Evolutionary conservation across 2,888 invertebrate species (phyloP).

Genomic region (Dione juno): DNA sequence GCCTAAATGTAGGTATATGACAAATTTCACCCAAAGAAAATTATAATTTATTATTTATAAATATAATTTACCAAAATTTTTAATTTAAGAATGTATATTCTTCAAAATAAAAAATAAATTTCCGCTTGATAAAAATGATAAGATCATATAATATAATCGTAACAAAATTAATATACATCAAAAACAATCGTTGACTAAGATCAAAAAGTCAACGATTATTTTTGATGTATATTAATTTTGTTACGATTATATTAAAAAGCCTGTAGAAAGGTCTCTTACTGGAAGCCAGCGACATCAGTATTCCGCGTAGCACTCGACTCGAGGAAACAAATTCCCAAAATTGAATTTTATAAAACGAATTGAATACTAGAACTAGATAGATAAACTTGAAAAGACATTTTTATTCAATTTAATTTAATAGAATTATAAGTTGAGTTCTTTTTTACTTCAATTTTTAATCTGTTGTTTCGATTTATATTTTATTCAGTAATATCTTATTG

Average conservation of each 20-base stretch:
- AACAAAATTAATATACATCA: no score
- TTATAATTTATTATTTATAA: no score
- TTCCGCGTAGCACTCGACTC: constrained; percentile 74
- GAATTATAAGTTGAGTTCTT: not conserved
- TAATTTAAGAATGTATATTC: not conserved
- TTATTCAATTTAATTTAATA: constrained; percentile 59
- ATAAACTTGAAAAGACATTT: constrained; percentile 71
- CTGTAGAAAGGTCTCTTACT: constrained; percentile 30
- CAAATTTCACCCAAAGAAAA: no score
- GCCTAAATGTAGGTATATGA: no score
- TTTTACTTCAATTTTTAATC: not conserved
- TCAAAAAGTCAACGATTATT: constrained; percentile 8
- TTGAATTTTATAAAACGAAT: constrained; percentile 83
- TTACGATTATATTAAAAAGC: constrained; percentile 28
- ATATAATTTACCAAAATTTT: not conserved
- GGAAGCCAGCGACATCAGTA: constrained; percentile 66
- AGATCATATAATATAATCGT: no score
- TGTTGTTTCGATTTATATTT: not conserved
- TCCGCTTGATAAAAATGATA: constrained; percentile 13
- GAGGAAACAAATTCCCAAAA: constrained; percentile 83
- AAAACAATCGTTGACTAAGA: no score
- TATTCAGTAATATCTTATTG: no score
- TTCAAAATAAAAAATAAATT: constrained; percentile 2
- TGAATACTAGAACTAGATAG: constrained; percentile 72
- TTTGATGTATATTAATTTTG: constrained; percentile 34